phyloP scores from a whole-genome alignment of 2,113 vertebrate species.

The Anolis sagrei region DNA sequence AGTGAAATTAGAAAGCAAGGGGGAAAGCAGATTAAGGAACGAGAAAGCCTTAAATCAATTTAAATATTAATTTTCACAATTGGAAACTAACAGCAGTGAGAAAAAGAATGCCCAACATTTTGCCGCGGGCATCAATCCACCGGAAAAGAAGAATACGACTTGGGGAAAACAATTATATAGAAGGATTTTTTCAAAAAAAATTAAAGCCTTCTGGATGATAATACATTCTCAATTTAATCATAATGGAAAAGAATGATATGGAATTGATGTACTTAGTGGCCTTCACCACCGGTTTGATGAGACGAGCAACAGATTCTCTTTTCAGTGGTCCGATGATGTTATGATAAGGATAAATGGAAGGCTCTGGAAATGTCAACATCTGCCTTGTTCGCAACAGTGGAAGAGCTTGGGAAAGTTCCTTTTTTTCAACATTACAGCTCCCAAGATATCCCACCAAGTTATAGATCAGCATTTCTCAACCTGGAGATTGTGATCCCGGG shows the following conservation, averaged over 20 bases:
- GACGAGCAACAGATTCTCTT: neutral
- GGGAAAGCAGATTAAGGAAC: slow-evolving; percentile 22
- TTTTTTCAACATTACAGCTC: no score
- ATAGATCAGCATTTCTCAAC: no score
- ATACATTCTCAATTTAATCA: neutral
- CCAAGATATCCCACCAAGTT: no score
- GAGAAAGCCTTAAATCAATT: slow-evolving; percentile 31
- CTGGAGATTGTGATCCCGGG: no score
- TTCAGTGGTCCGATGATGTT: neutral
- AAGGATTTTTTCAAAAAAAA: neutral
- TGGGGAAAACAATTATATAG: slow-evolving; percentile 26
- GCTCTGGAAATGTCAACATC: neutral
- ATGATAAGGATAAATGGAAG: neutral
- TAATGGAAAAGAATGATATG: neutral
- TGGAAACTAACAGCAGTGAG: neutral
- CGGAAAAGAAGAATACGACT: neutral
- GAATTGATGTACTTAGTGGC: neutral
- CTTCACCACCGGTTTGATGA: neutral
- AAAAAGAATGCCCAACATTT: neutral
- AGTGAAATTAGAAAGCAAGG: slow-evolving; percentile 13
- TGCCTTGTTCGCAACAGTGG: no score
- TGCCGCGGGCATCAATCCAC: slow-evolving; percentile 19
- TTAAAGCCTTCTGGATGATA: neutral
- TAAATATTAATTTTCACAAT: slow-evolving; percentile 43
- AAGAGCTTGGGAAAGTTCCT: no score